Conservation (phyloP, 2,113 vertebrate species). For the Vimba vimba region DNA sequence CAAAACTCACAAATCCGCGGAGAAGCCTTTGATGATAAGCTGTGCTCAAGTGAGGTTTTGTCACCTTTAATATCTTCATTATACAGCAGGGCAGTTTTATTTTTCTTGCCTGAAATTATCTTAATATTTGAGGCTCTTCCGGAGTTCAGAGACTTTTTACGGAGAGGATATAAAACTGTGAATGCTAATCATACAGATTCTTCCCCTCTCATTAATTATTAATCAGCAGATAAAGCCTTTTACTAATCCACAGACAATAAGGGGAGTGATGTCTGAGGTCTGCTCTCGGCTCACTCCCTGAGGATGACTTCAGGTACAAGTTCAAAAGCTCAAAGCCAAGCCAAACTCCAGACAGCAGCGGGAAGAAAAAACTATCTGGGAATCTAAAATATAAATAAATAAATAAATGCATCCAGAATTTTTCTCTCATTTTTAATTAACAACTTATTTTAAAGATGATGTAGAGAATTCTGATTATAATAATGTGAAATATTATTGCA, state of each 20-base stretch:
- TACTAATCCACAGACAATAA: conserved; percentile 57
- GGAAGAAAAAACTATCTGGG: background rate
- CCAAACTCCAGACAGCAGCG: background rate
- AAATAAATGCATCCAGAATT: background rate
- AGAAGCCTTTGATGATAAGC: conserved; percentile 65
- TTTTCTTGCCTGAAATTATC: conserved; percentile 58
- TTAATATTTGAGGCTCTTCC: conserved; percentile 55
- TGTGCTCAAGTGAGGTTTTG: conserved; percentile 57
- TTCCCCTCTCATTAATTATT: conserved; percentile 63
- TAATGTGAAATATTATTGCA: background rate
- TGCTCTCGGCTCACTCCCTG: background rate
- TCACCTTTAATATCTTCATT: conserved; percentile 64
- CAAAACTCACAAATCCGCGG: conserved; percentile 59
- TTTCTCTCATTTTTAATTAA: background rate
- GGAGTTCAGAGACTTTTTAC: conserved; percentile 39
- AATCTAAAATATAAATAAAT: background rate
- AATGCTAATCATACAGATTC: conserved; percentile 56
- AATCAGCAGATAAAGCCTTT: conserved; percentile 54
- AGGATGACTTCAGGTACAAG: conserved; percentile 37
- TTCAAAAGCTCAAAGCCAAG: conserved; percentile 13
- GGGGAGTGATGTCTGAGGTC: conserved; percentile 22
- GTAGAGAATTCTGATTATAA: background rate
- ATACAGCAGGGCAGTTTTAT: conserved; percentile 51
- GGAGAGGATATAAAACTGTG: conserved; percentile 47
- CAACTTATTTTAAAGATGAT: background rate